phyloP scores from a whole-genome alignment of 1,140 invertebrate species.

The Cotesia chilonis region DNA sequence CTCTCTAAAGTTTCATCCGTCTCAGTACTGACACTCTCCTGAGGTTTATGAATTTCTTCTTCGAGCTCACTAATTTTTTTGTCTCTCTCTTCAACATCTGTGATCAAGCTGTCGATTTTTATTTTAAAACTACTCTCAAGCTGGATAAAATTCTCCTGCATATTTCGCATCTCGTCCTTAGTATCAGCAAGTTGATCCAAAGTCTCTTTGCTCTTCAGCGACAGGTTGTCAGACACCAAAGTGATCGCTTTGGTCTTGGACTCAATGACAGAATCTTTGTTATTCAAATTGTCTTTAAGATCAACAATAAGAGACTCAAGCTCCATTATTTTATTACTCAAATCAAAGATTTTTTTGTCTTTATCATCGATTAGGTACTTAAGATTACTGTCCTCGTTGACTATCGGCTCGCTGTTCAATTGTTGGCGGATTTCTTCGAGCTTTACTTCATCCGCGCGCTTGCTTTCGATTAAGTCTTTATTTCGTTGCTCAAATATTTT shows the following conservation, averaged over 20 bases:
- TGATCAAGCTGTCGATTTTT: conserved; percentile 67
- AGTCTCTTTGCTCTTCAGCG: conserved; percentile 76
- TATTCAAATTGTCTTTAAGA: conserved; percentile 81
- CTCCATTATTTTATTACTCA: conserved; percentile 69
- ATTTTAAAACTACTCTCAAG: conserved; percentile 77
- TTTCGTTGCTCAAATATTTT: conserved; percentile 61
- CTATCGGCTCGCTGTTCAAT: conserved; percentile 52
- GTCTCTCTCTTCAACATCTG: conserved; percentile 67
- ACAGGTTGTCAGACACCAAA: conserved; percentile 79
- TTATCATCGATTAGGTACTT: conserved; percentile 56
- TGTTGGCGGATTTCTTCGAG: conserved; percentile 61
- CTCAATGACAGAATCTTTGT: conserved; percentile 87
- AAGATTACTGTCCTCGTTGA: conserved; percentile 19
- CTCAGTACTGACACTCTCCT: conserved; percentile 34
- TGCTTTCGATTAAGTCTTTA: conserved; percentile 60
- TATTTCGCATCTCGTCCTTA: conserved; percentile 79
- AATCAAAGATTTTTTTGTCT: conserved; percentile 63
- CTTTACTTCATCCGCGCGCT: conserved; percentile 61
- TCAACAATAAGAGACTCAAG: conserved; percentile 74
- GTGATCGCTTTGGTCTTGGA: conserved; percentile 82
- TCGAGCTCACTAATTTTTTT: conserved; percentile 58
- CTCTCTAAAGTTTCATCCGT: conserved; percentile 43
- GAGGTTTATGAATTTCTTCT: conserved; percentile 49
- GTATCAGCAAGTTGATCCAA: conserved; percentile 79
- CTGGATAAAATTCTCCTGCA: conserved; percentile 79